A percentile compares a stretch with the other conserved stretches of the same genome.
phyloP scores from a whole-genome alignment of 2,888 invertebrate species.

The Coelopa pilipes region DNA sequence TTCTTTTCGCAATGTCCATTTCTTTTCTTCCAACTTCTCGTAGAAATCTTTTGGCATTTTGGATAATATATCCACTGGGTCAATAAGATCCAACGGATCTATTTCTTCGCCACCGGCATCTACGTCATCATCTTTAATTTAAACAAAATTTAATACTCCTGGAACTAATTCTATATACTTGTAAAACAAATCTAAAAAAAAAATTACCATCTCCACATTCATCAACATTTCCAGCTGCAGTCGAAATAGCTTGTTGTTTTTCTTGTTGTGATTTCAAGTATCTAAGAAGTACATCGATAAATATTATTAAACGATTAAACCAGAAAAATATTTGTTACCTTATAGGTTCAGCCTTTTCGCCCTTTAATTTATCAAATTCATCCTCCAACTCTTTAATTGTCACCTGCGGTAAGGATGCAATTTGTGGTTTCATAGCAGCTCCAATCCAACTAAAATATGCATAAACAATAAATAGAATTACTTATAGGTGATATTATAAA shows the following conservation, averaged over 20 bases:
- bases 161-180: neutral
- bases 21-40: constrained; percentile 93
- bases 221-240: constrained; percentile 68
- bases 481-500: neutral
- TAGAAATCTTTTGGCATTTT: constrained; percentile 96
- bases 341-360: constrained; percentile 63
- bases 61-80: constrained; percentile 92
- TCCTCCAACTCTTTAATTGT: constrained; percentile 89
- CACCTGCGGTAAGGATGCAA: constrained; percentile 87
- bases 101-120: constrained; percentile 70
- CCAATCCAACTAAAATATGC: constrained; percentile 79
- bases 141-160: neutral
- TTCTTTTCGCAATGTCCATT: constrained; percentile 97
- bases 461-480: neutral
- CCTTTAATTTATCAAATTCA: constrained; percentile 81
- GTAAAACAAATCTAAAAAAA: neutral
- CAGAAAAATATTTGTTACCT: constrained; percentile 47
- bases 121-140: constrained; percentile 68
- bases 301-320: neutral
- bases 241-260: constrained; percentile 61
- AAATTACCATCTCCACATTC: constrained; percentile 57
- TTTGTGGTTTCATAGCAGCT: constrained; percentile 83
- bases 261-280: constrained; percentile 67
- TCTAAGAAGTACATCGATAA: constrained; percentile 44
- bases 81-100: constrained; percentile 90